phyloP scores from a whole-genome alignment of 2,113 vertebrate genomes.

The Cyphomyrus discorhynchus region DNA sequence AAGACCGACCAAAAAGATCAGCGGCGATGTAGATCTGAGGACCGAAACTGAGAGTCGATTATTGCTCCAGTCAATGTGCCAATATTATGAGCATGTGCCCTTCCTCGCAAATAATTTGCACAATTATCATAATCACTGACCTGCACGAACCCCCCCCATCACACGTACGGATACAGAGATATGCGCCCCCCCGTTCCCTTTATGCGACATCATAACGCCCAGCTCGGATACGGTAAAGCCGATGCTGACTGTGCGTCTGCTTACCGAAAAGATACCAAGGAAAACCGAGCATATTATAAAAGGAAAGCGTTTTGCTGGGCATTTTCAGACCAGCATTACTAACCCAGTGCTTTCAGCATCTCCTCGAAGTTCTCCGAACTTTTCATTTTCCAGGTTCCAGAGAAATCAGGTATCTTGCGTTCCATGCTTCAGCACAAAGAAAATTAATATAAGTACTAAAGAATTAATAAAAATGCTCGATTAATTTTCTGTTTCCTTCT shows the following conservation, averaged over 20 bases:
- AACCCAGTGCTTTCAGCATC: slow-evolving; percentile 77
- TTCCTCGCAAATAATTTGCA: background rate
- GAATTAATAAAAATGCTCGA: background rate
- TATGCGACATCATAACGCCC: background rate
- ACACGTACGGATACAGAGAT: background rate
- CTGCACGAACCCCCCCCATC: slow-evolving; percentile 45
- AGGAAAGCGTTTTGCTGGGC: background rate
- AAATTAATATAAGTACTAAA: background rate
- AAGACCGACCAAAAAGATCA: background rate
- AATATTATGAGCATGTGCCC: background rate
- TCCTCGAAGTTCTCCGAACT: slow-evolving; percentile 89
- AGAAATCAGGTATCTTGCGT: slow-evolving; percentile 72
- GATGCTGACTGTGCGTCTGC: background rate
- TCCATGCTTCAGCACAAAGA: slow-evolving; percentile 48
- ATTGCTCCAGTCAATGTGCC: background rate
- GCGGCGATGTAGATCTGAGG: background rate
- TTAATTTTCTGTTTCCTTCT: background rate
- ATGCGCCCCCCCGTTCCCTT: background rate
- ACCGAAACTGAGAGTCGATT: background rate
- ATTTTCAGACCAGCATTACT: slow-evolving; percentile 39
- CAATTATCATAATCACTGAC: slow-evolving; percentile 28
- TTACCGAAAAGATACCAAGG: background rate
- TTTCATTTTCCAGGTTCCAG: slow-evolving; percentile 84
- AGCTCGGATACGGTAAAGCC: background rate
- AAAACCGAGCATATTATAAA: background rate